Evolutionary conservation across 2,888 invertebrate species (phyloP).

Genomic region (Apantesis nais): DNA sequence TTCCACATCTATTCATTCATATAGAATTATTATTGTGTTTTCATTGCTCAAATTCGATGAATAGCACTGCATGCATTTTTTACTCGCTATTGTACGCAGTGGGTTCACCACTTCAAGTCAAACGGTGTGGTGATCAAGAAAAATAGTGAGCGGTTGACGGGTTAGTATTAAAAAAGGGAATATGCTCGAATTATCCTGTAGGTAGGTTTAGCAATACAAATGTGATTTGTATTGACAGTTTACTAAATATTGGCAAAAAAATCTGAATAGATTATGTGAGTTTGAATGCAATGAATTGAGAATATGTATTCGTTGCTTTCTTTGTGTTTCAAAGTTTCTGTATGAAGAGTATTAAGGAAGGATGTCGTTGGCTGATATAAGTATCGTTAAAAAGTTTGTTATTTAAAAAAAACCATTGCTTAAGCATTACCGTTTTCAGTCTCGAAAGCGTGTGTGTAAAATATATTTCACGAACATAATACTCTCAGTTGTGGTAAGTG

Average conservation of each 20-base stretch:
- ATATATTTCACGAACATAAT: no score
- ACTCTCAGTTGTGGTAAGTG: no score
- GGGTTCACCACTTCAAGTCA: constrained; percentile 70
- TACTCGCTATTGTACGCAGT: constrained; percentile 63
- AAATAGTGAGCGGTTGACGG: constrained; percentile 65
- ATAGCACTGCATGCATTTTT: constrained; percentile 82
- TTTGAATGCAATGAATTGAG: constrained; percentile 28
- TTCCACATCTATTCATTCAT: constrained; percentile 40
- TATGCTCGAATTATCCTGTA: constrained; percentile 60
- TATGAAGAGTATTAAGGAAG: background rate
- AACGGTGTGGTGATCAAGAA: constrained; percentile 78
- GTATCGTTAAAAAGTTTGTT: no score
- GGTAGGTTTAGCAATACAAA: constrained; percentile 52
- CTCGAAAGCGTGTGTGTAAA: no score
- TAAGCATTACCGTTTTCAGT: no score
- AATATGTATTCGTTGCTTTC: background rate
- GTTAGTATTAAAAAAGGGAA: constrained; percentile 63
- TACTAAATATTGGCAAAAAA: constrained; percentile 33
- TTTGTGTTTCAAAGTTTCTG: constrained; percentile 1
- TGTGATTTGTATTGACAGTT: constrained; percentile 47
- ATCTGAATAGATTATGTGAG: constrained; percentile 21
- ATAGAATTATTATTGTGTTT: constrained; percentile 78
- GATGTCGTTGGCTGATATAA: background rate
- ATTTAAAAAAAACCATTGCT: background rate
- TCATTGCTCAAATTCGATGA: constrained; percentile 75